A percentile compares a stretch with the other conserved stretches of the same genome.
phyloP scores from a whole-genome alignment of 2,888 invertebrate genomes.

The Orchesella flavescens region DNA sequence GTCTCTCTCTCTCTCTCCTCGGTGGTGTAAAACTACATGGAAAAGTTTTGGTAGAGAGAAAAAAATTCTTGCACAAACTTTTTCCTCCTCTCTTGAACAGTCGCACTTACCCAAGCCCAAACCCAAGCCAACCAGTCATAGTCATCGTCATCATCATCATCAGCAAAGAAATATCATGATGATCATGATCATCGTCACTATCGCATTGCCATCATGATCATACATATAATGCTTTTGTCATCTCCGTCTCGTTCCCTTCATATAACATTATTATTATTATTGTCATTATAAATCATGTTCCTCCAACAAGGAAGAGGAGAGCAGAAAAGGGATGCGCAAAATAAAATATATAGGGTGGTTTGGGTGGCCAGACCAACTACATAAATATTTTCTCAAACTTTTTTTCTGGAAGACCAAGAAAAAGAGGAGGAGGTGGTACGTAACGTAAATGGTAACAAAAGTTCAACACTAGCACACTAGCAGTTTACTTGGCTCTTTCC shows the following conservation, averaged over 20 bases:
- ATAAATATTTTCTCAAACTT: background rate
- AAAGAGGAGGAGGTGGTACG: conserved; percentile 6
- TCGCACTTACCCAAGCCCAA: no score
- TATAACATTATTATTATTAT: conserved; percentile 41
- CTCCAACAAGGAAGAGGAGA: background rate
- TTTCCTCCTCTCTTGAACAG: no score
- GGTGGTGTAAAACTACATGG: conserved; percentile 32
- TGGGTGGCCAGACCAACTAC: background rate
- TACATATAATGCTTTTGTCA: conserved; percentile 24
- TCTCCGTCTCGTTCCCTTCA: no score
- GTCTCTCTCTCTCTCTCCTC: conserved; percentile 21
- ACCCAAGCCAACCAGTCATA: background rate
- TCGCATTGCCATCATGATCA: background rate
- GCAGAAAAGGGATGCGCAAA: background rate
- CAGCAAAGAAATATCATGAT: background rate
- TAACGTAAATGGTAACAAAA: no score
- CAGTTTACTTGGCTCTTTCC: background rate
- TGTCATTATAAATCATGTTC: conserved; percentile 57
- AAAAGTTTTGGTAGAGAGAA: conserved; percentile 1
- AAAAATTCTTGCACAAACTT: conserved; percentile 12
- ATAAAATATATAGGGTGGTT: background rate
- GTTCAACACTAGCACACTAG: background rate
- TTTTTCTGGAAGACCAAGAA: background rate
- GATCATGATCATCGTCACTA: background rate
- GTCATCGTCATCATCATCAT: background rate